Percentiles rank a stretch among this genome's conserved stretches.
Conservation (phyloP, 2,888 invertebrate species). For the Tribolium freemani region DNA sequence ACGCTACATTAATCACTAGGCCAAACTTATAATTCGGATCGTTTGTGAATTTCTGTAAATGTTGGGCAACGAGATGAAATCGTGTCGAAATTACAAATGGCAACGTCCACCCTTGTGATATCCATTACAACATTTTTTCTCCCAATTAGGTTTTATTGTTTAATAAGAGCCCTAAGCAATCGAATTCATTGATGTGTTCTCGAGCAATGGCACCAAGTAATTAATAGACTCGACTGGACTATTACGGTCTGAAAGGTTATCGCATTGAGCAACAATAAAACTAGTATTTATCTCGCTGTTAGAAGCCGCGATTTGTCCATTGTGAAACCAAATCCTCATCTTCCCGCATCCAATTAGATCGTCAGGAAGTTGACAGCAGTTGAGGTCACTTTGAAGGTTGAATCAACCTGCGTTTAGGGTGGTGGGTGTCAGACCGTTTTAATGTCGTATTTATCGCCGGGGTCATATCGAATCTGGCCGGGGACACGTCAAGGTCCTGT, state of each 20-base stretch:
- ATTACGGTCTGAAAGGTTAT: constrained; percentile 22
- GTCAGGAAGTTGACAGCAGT: not conserved
- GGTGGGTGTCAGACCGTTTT: constrained; percentile 14
- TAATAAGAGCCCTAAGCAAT: constrained; percentile 11
- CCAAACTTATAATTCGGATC: constrained; percentile 15
- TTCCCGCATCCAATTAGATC: not conserved
- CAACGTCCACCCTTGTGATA: not conserved
- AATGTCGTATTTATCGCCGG: constrained; percentile 19
- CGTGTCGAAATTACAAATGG: constrained; percentile 3
- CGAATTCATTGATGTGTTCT: constrained; percentile 27
- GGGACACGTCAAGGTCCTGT: constrained; percentile 36
- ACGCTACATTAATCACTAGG: constrained; percentile 8
- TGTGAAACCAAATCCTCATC: constrained; percentile 7
- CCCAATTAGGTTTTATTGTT: constrained; percentile 21
- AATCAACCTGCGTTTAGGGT: constrained; percentile 16
- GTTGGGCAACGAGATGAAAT: constrained; percentile 17
- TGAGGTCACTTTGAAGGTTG: constrained; percentile 16
- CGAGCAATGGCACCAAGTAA: constrained; percentile 19
- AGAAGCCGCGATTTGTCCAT: not conserved
- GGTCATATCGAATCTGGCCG: constrained; percentile 34
- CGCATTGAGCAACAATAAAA: constrained; percentile 16
- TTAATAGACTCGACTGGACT: constrained; percentile 15
- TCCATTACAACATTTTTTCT: constrained; percentile 10
- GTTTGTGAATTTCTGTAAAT: constrained; percentile 24
- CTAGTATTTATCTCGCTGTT: constrained; percentile 9